Conservation (phyloP, 2,797 vertebrate genomes). For the Epinephelus coioides region DNA sequence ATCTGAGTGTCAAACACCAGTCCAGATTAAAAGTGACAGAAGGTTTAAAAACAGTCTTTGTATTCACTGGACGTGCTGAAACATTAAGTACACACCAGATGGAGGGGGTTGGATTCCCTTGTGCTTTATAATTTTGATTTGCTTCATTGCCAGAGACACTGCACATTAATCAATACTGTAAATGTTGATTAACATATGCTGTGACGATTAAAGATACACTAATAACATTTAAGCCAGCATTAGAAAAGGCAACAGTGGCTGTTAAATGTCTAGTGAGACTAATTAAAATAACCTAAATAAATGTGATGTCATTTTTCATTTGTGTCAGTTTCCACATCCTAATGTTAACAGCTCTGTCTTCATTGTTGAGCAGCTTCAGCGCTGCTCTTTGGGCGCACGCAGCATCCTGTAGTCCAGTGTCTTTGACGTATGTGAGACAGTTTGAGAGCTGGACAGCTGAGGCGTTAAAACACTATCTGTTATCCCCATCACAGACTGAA, state of each 20-base stretch:
- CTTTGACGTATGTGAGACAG: too few relatives aligned
- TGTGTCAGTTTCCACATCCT: background rate
- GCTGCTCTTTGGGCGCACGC: background rate
- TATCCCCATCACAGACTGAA: too few relatives aligned
- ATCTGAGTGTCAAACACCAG: background rate
- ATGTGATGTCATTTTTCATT: conserved; percentile 1
- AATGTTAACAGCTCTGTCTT: background rate
- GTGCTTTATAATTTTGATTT: background rate
- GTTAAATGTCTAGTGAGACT: background rate
- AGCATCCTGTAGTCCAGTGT: background rate
- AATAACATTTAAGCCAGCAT: background rate
- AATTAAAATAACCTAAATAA: background rate
- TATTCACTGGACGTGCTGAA: too few relatives aligned
- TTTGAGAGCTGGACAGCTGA: too few relatives aligned
- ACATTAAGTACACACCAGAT: background rate
- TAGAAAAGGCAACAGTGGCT: background rate
- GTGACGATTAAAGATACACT: background rate
- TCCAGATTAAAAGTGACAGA: background rate
- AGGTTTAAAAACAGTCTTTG: background rate
- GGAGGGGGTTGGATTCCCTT: background rate
- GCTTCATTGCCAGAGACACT: background rate
- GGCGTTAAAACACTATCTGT: too few relatives aligned
- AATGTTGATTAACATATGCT: background rate
- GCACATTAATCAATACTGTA: conserved; percentile 9
- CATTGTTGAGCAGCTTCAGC: too few relatives aligned